phyloP scores from a whole-genome alignment of 2,888 invertebrate genomes.

The Athalia rosae region DNA sequence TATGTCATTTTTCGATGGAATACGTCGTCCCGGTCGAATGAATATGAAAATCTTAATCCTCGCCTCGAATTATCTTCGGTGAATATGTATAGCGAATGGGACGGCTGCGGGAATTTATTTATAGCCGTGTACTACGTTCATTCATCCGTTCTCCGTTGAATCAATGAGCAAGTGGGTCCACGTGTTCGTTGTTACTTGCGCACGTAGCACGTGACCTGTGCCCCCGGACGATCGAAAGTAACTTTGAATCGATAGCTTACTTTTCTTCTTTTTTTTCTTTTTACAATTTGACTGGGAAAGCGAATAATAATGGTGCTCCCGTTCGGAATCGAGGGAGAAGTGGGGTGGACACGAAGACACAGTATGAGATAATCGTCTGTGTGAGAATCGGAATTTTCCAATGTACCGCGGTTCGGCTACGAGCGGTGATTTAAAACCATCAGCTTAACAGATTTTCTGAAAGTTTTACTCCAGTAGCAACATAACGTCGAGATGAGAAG shows the following conservation, averaged over 20 bases:
- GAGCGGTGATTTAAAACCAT: too few relatives aligned
- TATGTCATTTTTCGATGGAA: too few relatives aligned
- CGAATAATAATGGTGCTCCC: too few relatives aligned
- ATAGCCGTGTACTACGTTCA: conserved; percentile 32
- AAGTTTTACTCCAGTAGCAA: conserved; percentile 6
- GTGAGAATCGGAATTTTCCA: background rate
- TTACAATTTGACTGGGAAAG: too few relatives aligned
- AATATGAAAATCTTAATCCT: background rate
- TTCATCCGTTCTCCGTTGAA: conserved; percentile 31
- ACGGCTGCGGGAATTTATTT: conserved; percentile 9
- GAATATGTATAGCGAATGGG: background rate
- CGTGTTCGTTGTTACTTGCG: background rate
- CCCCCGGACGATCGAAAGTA: background rate
- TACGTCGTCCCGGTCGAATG: too few relatives aligned
- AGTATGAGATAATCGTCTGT: background rate
- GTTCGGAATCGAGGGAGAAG: too few relatives aligned
- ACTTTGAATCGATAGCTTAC: too few relatives aligned
- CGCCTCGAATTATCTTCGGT: background rate
- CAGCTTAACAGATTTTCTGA: background rate
- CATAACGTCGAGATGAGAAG: background rate
- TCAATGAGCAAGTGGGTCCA: conserved; percentile 23
- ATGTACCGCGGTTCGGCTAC: too few relatives aligned
- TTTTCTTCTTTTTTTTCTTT: too few relatives aligned
- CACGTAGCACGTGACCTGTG: background rate
- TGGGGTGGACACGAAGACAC: too few relatives aligned